phyloP scores from a whole-genome alignment of 2,797 vertebrate genomes.

The Muscicapa comitata region DNA sequence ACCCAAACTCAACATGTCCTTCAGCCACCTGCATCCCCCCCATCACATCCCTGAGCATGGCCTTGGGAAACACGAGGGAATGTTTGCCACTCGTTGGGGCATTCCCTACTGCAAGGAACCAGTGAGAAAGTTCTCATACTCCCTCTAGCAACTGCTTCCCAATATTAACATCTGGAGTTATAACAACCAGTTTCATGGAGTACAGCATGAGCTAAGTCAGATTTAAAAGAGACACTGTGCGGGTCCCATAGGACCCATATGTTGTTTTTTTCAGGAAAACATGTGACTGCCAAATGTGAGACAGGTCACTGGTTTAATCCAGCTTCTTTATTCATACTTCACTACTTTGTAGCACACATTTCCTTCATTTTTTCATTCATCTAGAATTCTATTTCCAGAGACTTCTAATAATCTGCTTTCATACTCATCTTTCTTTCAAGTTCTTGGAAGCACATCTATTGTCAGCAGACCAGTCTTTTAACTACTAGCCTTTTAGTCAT shows the following conservation, averaged over 20 bases:
- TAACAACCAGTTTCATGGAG: background rate
- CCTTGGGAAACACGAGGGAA: background rate
- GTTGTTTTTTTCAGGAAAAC: background rate
- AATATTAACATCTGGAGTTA: background rate
- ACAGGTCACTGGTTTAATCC: background rate
- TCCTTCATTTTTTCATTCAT: background rate
- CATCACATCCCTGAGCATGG: fast-evolving
- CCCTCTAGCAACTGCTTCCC: background rate
- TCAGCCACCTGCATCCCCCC: background rate
- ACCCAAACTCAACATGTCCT: background rate
- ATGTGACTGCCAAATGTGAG: background rate
- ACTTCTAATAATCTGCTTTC: background rate
- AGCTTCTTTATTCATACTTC: background rate
- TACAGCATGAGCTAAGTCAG: background rate
- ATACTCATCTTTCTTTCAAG: background rate
- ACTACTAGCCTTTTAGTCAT: background rate
- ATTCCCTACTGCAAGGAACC: background rate
- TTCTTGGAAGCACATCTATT: background rate
- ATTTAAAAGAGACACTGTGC: background rate
- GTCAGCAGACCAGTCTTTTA: background rate
- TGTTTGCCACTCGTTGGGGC: background rate
- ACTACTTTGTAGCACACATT: background rate
- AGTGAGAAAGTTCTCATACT: background rate
- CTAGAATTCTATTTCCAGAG: background rate
- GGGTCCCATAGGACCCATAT: background rate